Base-by-base conservation (phyloP, 2,113 vertebrate genomes). In the Andinoacara biseriatus region DNA sequence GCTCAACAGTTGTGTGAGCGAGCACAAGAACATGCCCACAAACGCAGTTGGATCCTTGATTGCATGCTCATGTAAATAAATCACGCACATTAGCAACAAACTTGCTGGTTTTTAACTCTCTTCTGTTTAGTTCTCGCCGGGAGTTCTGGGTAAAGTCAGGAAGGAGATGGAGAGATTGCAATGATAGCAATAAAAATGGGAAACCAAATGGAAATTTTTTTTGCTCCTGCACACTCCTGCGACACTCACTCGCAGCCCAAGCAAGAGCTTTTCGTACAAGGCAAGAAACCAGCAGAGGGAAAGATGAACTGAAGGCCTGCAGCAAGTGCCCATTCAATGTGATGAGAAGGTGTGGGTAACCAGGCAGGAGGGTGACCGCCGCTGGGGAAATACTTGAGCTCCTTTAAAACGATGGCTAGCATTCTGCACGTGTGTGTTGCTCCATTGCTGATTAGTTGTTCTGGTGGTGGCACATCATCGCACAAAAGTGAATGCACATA, bases 61-160 rank as follows among this genome's bases (percentile, higher is more conserved):
- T 87, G 85, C 87, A 35, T 81, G 78, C 78, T 83, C 38, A 22
- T 86, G 92, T 87, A 92, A 92, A 94, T 93, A 92, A 94, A 91
- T 89, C 76, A n/a, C 87, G 89, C 76, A n/a, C 87, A 89, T 80
- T 75, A 75, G 80, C 83, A 57, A 14, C 62, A 72, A 59, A 72
- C 40, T 33, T 84, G 58, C 13, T 24, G 61, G 15, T 87, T 60
- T 69, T 54, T 67, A 65, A 26, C 79, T 57, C 62, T 62, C 6
- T 61, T 63, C 29, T 86, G 74, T 84, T 86, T 84, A 88, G 80
- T 62, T 31, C 60, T 77, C 43, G 75, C 35, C 15, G 18, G 3
- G 74, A 86, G 86, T 63, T 87, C 89, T 89, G 87, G 78, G 74
- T 77, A 82, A 49, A 86, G 72, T 86, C 82, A 72, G 58, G 72